Evolutionary conservation across 2,797 vertebrate species (phyloP).

Genomic region (Oreortyx pictus): DNA sequence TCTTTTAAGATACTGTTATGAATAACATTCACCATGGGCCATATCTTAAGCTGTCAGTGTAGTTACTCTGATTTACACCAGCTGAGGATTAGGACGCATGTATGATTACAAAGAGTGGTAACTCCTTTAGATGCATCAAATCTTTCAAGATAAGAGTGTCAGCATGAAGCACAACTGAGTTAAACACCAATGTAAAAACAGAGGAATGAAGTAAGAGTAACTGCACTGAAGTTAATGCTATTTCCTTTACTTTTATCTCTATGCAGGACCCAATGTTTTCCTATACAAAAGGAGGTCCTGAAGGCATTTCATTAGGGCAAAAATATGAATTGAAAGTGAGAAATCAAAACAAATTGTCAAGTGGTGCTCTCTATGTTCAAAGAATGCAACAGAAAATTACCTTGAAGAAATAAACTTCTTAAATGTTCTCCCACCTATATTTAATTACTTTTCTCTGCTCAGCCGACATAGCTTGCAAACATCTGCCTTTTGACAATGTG

Average conservation of each 20-base stretch:
- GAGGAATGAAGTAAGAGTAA: not conserved
- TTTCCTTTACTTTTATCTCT: not conserved
- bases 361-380: not conserved
- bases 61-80: slow-evolving; percentile 27
- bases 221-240: not conserved
- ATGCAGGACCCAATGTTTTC: not conserved
- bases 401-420: not conserved
- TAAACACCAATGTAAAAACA: not conserved
- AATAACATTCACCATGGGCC: not conserved
- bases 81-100: not conserved
- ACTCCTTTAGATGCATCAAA: not conserved
- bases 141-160: slow-evolving; percentile 19
- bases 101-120: not conserved
- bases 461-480: fast-evolving
- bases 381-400: not conserved
- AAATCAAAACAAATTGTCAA: not conserved
- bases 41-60: slow-evolving; percentile 16
- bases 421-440: not conserved
- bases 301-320: not conserved
- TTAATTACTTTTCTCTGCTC: slow-evolving; percentile 17
- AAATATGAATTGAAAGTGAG: not conserved
- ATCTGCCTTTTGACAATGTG: not conserved
- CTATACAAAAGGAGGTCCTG: not conserved
- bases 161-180: not conserved
- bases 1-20: not conserved